Percentiles rank a stretch among this genome's conserved stretches.
Conservation (phyloP, 2,797 vertebrate genomes). For the Catharus ustulatus region DNA sequence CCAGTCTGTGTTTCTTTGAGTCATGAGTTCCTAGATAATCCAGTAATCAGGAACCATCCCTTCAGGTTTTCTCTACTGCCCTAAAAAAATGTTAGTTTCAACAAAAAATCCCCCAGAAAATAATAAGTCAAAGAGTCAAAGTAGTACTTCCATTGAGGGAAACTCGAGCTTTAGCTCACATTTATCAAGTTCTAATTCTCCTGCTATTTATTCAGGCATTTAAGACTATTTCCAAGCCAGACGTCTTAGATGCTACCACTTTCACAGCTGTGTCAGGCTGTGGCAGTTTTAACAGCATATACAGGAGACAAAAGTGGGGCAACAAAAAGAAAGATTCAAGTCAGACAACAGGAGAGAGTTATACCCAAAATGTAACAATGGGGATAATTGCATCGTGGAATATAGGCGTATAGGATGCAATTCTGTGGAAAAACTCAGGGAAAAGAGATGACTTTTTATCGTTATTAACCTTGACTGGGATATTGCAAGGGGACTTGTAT, state of each 20-base stretch:
- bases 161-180: not conserved
- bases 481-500: not conserved
- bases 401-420: not conserved
- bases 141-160: not conserved
- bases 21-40: not conserved
- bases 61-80: not conserved
- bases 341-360: not conserved
- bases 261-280: not conserved
- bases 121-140: not conserved
- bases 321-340: not conserved
- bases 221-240: not conserved
- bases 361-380: not conserved
- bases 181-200: not conserved
- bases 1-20: not conserved
- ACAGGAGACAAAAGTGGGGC: not conserved
- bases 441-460: not conserved
- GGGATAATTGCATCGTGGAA: not conserved
- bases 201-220: not conserved
- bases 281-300: not conserved
- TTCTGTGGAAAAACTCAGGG: not conserved
- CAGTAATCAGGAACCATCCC: not conserved
- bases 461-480: not conserved
- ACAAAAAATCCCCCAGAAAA: not conserved
- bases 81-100: not conserved
- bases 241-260: not conserved